These are phyloP conservation scores for Cephalopholis sonnerati DNA, from an alignment of 2,113 vertebrate species.

Conservation along the genomic window DNA sequence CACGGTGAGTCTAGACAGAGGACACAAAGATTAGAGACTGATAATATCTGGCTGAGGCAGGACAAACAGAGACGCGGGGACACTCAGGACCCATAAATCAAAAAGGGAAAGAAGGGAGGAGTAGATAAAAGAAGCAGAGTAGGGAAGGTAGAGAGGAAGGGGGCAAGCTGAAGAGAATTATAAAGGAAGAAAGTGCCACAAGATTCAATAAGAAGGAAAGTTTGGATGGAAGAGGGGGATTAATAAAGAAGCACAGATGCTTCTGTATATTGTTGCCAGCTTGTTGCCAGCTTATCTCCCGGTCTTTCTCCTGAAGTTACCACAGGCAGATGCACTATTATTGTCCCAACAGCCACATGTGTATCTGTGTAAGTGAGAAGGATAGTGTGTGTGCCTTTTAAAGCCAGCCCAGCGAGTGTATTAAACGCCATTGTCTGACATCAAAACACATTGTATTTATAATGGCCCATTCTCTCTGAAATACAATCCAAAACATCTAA, in stretches of 20 bases:
- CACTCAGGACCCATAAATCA: slow-evolving; percentile 54
- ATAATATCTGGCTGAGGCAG: slow-evolving; percentile 58
- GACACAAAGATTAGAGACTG: slow-evolving; percentile 56
- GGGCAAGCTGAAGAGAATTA: slow-evolving; percentile 9
- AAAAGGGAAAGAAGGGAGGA: slow-evolving; percentile 20
- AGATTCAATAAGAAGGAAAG: slow-evolving; percentile 27
- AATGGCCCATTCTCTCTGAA: slow-evolving; percentile 30
- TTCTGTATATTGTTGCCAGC: slow-evolving; percentile 27
- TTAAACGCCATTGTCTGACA: slow-evolving; percentile 45
- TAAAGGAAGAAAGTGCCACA: not conserved
- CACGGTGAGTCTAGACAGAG: slow-evolving; percentile 92
- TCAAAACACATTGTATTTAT: slow-evolving; percentile 39
- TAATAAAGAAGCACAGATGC: slow-evolving; percentile 54
- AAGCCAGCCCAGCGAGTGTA: slow-evolving; percentile 4
- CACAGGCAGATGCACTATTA: slow-evolving; percentile 55
- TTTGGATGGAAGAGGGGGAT: slow-evolving; percentile 22
- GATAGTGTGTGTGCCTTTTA: slow-evolving; percentile 23
- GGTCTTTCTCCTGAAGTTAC: slow-evolving; percentile 43
- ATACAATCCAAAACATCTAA: slow-evolving; percentile 30
- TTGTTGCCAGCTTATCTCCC: slow-evolving; percentile 49
- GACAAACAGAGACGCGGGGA: slow-evolving; percentile 40
- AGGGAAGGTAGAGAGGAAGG: not conserved
- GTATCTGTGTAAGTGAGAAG: slow-evolving; percentile 23
- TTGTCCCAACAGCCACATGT: slow-evolving; percentile 31
- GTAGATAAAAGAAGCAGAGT: slow-evolving; percentile 22